phyloP scores from a whole-genome alignment of 2,797 vertebrate genomes.

The Sebastes umbrosus region DNA sequence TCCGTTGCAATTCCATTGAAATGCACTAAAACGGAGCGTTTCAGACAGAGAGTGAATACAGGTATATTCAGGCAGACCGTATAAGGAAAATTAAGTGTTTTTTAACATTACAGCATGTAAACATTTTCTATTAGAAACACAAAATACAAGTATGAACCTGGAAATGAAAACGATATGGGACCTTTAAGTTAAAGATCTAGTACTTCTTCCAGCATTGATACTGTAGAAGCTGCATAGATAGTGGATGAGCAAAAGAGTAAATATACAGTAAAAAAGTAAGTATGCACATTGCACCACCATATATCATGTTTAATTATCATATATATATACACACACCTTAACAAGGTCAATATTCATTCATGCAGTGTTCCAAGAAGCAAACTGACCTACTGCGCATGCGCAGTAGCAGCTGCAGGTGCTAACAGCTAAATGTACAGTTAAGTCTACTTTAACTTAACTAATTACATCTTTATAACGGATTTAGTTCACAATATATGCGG shows the following conservation, averaged over 20 bases:
- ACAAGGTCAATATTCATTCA: background rate
- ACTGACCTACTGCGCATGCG: slow-evolving; percentile 5
- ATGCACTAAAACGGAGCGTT: no score
- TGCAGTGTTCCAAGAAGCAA: no score
- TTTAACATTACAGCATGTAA: no score
- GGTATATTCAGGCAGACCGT: no score
- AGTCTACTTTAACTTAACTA: background rate
- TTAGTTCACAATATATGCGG: rapidly evolving
- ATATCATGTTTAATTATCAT: background rate
- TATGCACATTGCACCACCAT: background rate
- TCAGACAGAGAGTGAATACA: no score
- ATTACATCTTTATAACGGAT: background rate
- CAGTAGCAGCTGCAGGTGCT: background rate
- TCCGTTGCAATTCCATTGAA: no score
- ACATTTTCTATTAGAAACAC: no score
- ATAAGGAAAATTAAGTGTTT: no score
- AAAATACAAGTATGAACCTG: no score
- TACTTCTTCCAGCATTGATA: background rate
- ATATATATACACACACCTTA: background rate
- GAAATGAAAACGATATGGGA: no score
- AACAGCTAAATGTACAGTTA: background rate
- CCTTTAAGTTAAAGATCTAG: background rate
- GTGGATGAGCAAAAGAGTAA: background rate
- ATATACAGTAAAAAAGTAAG: background rate
- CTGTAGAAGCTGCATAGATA: background rate